Conservation (phyloP, 2,888 invertebrate genomes). For the Morpho helenor region DNA sequence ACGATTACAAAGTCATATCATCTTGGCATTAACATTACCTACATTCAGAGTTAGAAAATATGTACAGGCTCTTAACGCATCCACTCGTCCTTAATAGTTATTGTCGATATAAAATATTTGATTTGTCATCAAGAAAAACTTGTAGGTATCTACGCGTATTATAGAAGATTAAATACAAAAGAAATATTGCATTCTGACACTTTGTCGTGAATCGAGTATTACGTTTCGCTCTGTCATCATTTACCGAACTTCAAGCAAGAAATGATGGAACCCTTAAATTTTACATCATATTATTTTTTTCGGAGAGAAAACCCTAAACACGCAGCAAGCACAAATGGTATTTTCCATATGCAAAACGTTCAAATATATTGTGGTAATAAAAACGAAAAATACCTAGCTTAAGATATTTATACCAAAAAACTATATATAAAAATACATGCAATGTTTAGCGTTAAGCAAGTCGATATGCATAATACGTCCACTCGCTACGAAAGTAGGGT, state of each 20-base stretch:
- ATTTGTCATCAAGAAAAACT: constrained; percentile 18
- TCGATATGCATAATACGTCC: too few relatives aligned
- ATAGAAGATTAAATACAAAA: constrained; percentile 11
- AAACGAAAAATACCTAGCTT: too few relatives aligned
- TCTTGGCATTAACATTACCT: constrained; percentile 53
- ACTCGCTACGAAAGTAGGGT: too few relatives aligned
- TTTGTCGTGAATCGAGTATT: constrained; percentile 27
- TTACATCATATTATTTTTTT: too few relatives aligned
- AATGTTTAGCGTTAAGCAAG: too few relatives aligned
- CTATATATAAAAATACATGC: too few relatives aligned
- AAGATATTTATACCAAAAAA: too few relatives aligned
- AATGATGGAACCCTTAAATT: too few relatives aligned
- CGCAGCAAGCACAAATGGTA: too few relatives aligned
- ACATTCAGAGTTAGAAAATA: constrained; percentile 38
- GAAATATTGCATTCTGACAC: constrained; percentile 42
- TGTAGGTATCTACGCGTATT: constrained; percentile 9
- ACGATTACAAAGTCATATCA: constrained; percentile 44
- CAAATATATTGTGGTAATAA: too few relatives aligned
- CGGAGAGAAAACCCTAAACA: too few relatives aligned
- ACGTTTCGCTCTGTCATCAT: constrained; percentile 30
- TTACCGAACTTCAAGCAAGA: constrained; percentile 28
- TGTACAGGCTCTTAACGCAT: constrained; percentile 18
- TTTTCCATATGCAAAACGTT: too few relatives aligned
- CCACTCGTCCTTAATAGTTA: constrained; percentile 23
- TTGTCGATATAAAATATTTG: constrained; percentile 18